A percentile compares a stretch with the other conserved stretches of the same genome.
phyloP scores from a whole-genome alignment of 2,113 vertebrate genomes.

The Ibidorhyncha struthersii region DNA sequence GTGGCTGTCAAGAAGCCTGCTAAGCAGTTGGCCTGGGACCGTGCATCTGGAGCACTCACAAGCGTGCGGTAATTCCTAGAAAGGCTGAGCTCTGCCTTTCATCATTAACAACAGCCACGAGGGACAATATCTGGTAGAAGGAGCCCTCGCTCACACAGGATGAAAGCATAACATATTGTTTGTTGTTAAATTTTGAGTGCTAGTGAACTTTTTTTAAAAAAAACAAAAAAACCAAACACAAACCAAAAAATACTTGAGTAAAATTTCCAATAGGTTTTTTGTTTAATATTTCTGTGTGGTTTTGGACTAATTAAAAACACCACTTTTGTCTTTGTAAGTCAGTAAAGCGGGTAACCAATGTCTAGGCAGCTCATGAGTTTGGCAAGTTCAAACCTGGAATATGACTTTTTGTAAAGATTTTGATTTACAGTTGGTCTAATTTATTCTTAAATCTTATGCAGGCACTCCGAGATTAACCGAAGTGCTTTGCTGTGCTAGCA shows the following conservation, averaged over 20 bases:
- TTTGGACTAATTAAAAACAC: not conserved
- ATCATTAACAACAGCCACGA: not conserved
- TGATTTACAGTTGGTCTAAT: not conserved
- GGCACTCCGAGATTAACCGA: not conserved
- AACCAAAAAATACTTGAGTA: not conserved
- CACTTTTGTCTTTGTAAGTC: not conserved
- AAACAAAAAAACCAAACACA: not conserved
- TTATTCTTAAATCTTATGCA: not conserved
- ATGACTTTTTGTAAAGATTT: not conserved
- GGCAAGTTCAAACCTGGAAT: not conserved
- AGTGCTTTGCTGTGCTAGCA: not conserved
- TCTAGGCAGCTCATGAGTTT: not conserved
- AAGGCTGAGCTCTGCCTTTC: constrained; percentile 27
- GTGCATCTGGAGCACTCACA: not conserved
- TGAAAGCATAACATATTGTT: not conserved
- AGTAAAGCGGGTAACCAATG: not conserved
- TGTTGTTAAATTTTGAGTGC: not conserved
- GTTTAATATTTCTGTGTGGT: not conserved
- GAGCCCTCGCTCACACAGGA: not conserved
- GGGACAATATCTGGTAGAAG: not conserved
- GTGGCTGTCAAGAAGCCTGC: not conserved
- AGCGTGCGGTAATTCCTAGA: not conserved
- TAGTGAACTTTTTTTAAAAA: not conserved
- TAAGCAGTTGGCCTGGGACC: not conserved
- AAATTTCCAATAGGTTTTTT: not conserved